Percentiles rank a stretch among this genome's conserved stretches.
Conservation (phyloP, 2,888 invertebrate species). For the Tenthredo amoena region DNA sequence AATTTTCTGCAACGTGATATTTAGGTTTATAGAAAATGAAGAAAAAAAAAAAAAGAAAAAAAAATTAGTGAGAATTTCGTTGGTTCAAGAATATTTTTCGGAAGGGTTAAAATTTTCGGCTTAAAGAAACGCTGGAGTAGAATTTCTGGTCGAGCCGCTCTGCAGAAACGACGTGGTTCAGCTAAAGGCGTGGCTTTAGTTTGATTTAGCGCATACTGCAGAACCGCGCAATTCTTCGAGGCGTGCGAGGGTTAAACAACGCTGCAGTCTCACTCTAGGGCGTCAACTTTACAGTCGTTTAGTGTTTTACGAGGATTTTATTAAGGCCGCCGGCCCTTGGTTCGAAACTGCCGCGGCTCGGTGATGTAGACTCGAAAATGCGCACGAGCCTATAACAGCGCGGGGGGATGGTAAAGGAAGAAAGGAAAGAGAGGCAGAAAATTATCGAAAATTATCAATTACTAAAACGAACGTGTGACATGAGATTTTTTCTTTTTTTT, state of each 20-base stretch:
- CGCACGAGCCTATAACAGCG: not conserved
- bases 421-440: not conserved
- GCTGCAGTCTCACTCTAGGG: conserved; percentile 62
- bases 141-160: no score
- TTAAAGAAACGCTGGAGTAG: not conserved
- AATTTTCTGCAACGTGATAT: no score
- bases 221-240: conserved; percentile 35
- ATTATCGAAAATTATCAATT: conserved; percentile 4
- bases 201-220: conserved; percentile 73
- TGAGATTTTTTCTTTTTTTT: no score
- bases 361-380: not conserved
- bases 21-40: not conserved
- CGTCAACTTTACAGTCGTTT: conserved; percentile 78
- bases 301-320: conserved; percentile 78
- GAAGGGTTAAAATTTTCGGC: not conserved
- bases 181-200: conserved; percentile 69
- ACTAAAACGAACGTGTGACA: not conserved
- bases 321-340: conserved; percentile 69
- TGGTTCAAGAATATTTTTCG: not conserved
- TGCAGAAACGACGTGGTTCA: not conserved
- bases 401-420: not conserved
- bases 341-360: conserved; percentile 4
- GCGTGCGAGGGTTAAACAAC: conserved; percentile 33
- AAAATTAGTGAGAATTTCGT: not conserved
- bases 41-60: no score